phyloP scores from a whole-genome alignment of 2,797 vertebrate genomes.

The Falco rusticolus region DNA sequence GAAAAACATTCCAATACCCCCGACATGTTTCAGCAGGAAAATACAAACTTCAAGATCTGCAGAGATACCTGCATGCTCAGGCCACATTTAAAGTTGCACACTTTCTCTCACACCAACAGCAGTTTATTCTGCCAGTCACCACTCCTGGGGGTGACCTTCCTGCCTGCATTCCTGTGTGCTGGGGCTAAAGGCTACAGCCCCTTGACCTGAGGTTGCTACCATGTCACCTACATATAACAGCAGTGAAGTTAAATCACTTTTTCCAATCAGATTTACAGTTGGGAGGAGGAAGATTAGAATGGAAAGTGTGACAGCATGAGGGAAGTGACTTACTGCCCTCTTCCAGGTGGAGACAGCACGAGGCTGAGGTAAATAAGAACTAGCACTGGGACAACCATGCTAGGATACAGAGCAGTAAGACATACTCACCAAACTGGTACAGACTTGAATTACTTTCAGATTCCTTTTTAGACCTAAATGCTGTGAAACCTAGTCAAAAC shows the following conservation, averaged over 20 bases:
- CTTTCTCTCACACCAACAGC: background rate
- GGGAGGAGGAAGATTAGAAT: background rate
- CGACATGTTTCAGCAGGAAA: background rate
- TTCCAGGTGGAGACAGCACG: background rate
- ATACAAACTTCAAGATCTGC: background rate
- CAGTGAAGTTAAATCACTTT: background rate
- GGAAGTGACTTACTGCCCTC: background rate
- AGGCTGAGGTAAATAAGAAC: background rate
- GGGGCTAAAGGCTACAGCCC: too few species aligned
- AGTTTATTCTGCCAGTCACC: background rate
- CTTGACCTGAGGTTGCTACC: background rate
- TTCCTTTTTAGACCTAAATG: background rate
- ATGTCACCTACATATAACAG: accelerated
- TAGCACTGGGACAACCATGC: background rate
- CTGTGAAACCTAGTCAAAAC: background rate
- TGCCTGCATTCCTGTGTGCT: background rate
- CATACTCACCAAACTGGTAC: background rate
- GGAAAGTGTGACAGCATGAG: accelerated
- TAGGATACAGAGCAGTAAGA: background rate
- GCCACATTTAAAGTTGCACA: background rate
- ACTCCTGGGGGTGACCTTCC: background rate
- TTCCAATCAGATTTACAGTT: background rate
- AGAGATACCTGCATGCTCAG: background rate
- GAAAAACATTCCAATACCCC: background rate
- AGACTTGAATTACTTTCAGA: background rate